Base-by-base conservation (phyloP, 2,797 vertebrate species). In the Chelon labrosus region DNA sequence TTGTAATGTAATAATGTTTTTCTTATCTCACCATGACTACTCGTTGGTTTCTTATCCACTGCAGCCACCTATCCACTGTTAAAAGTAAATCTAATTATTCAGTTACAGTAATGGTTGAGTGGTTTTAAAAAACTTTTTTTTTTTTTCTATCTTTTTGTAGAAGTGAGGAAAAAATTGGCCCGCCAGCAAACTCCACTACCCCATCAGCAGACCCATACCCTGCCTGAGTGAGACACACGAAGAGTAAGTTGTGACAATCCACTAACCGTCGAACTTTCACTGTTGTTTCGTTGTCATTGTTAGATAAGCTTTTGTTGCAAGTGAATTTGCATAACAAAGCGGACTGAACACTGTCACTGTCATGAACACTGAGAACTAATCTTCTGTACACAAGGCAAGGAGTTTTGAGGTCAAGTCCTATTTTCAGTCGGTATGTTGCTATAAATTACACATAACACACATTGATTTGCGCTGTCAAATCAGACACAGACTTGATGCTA, bases 161-260 rank as follows among this genome's bases (percentile, higher is more conserved):
- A 70, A 54, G 27, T 11, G 35, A 81, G 46, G 37, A 44, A 46
- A 42, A 77, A 75, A 12, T 7, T 60, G 65, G 70, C 81, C 70
- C 17, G 4, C 14, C 76, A 63, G 70, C 42, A 14, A 60, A 46
- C 9, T 22, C 37, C 35, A 9, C 70, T n/a, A 2, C 16, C 37
- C 37, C 44, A 41, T 12, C 50, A 19, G 3, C 16, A 1, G 2
- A n/a, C 31, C 5, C 67, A 13, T n/a, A 11, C 16, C 38, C 17
- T 44, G 41, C 69, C 19, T 0, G 44, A 66, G 61, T 59, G 14
- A 41, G 77, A 80, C 66, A 51, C 69, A 70, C 7, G 51, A 73
- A 70, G 76, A 87, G 93, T 94, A 85, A 91, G 92, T 91, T 55
- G 35, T 53, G 35, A 65, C 69, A 55, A 72, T 80, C 47, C 47